Conservation (phyloP, 2,113 vertebrate genomes). For the Recurvirostra avosetta region DNA sequence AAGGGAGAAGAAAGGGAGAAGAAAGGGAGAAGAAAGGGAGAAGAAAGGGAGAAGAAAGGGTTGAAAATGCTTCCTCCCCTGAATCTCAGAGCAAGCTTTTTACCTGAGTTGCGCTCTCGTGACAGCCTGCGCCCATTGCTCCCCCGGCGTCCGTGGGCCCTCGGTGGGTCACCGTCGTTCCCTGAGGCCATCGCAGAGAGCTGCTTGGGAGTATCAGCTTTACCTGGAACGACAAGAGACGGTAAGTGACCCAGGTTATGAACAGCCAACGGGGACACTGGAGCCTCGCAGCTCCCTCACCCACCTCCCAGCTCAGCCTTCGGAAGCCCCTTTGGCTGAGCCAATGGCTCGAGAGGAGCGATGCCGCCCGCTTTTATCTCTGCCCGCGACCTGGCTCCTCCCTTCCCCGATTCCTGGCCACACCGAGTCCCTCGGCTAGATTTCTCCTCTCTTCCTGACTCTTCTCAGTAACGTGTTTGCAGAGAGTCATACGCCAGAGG, state of each 20-base stretch:
- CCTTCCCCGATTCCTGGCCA: not conserved
- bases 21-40: too few species aligned
- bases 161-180: not conserved
- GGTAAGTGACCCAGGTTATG: not conserved
- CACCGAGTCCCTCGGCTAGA: not conserved
- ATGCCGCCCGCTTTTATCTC: not conserved
- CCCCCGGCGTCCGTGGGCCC: not conserved
- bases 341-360: not conserved
- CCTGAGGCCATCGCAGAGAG: slow-evolving; percentile 49
- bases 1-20: too few species aligned
- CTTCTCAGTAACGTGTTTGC: not conserved
- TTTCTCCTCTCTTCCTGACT: not conserved
- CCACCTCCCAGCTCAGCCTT: not conserved
- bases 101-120: slow-evolving; percentile 31
- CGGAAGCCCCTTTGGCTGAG: not conserved
- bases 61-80: not conserved
- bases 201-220: not conserved
- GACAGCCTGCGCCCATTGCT: not conserved
- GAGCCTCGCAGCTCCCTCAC: accelerated
- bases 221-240: not conserved
- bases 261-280: not conserved
- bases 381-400: not conserved
- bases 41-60: too few species aligned
- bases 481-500: not conserved
- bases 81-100: not conserved